Base-by-base conservation (phyloP, 1,140 invertebrate genomes). In the Eubasilissa regina region DNA sequence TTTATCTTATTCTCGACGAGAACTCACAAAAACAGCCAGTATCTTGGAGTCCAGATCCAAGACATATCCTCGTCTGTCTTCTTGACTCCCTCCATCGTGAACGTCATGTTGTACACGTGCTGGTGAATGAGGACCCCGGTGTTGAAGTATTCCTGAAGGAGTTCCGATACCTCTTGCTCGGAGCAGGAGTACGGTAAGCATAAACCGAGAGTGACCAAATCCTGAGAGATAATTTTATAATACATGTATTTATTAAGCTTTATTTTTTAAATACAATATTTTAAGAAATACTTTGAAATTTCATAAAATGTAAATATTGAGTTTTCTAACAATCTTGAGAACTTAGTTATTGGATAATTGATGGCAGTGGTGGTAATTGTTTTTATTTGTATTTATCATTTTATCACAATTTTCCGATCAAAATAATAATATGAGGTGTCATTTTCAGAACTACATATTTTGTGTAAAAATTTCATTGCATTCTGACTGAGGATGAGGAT, bases 71-170 rank as follows among this genome's bases (percentile, higher is more conserved):
- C 68, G 12, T 43, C 25, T 25, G 68, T 73, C 21, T 73, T 73
- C 51, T 73, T 73, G 21, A 73, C 68, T 11, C n/a, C 68, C 13
- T 73, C 68, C 68, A 73, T 55, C 15, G 0, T 73, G 19, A 73
- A 25, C 9, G 11, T 51, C 68, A 73, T 73, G 25, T 73, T 73
- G 48, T 73, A 73, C 15, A 73, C 19, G 6, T 21, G 68, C 19
- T 73, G 68, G 21, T 73, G 68, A 10, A 35, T 19, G 17, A 73
- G 35, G 0, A 55, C 25, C 25, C 68, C 8, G 51, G 68, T 53
- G 17, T 73, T 21, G 13, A 73, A 73, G 10, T 53, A 73, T 1
- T 73, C 47, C 68, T 53, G 68, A n/a, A 73, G 48, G 1, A 35
- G 25, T 4, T 55, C 48, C 1, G 19, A 73, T 9, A 73, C 15